phyloP scores from a whole-genome alignment of 1,140 invertebrate genomes.

The Tachypleus tridentatus region DNA sequence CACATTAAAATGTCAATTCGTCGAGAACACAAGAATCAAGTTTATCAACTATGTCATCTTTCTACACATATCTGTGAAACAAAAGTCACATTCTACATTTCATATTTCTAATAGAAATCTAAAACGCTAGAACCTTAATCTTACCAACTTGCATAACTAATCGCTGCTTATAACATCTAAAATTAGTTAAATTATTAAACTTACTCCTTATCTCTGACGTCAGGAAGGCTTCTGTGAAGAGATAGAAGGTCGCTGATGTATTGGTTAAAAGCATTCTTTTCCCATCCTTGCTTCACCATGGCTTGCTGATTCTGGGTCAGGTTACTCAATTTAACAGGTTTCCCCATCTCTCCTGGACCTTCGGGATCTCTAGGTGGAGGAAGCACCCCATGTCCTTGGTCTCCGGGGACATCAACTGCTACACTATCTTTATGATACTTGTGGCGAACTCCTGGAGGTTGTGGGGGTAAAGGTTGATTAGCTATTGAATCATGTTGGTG shows the following conservation, averaged over 20 bases:
- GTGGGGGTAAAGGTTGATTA: no score
- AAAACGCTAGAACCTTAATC: no score
- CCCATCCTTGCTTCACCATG: slow-evolving; percentile 86
- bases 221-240: slow-evolving; percentile 79
- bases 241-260: slow-evolving; percentile 96
- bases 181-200: slow-evolving; percentile 20
- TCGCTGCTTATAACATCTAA: no score
- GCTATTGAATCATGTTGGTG: no score
- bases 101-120: no score
- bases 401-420: neutral
- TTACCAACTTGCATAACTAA: no score
- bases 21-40: no score
- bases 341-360: slow-evolving; percentile 66
- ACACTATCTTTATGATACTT: neutral
- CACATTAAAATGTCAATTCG: no score
- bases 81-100: no score
- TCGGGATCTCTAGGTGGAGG: slow-evolving; percentile 30
- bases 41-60: no score
- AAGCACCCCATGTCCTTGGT: slow-evolving; percentile 7
- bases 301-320: slow-evolving; percentile 67
- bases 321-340: slow-evolving; percentile 62
- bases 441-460: no score
- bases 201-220: slow-evolving; percentile 58
- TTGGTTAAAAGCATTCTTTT: slow-evolving; percentile 97
- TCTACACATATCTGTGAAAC: no score